Percentiles rank a stretch among this genome's conserved stretches.
Evolutionary conservation across 2,113 vertebrate genomes (phyloP).

Genomic region (Notechis scutatus): DNA sequence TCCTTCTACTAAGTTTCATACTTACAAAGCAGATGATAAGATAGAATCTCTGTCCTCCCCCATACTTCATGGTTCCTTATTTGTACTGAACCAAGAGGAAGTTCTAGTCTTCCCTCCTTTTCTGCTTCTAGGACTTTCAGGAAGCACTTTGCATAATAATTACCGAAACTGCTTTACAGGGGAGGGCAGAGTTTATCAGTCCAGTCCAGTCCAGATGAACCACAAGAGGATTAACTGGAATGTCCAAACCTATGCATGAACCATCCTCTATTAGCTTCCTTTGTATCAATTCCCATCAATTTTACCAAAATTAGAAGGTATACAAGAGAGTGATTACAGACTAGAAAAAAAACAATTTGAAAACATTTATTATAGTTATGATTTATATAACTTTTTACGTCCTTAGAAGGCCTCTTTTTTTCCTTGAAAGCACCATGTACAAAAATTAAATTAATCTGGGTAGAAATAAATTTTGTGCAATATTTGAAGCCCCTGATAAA

Average conservation of each 20-base stretch:
- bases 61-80: neutral
- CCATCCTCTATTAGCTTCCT: neutral
- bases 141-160: conserved; percentile 13
- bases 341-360: neutral
- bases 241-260: neutral
- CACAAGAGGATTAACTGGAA: neutral
- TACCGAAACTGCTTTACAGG: conserved; percentile 11
- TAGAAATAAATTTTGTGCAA: neutral
- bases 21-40: conserved; percentile 9
- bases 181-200: neutral
- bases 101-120: neutral
- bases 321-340: neutral
- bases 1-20: conserved; percentile 1
- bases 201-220: conserved; percentile 9
- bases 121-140: neutral
- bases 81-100: neutral
- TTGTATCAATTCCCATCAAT: neutral
- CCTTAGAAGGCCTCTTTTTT: neutral
- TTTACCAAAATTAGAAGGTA: neutral
- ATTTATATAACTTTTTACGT: neutral
- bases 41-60: neutral
- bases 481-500: neutral
- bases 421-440: neutral
- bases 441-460: neutral
- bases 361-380: neutral